Evolutionary conservation across 2,113 vertebrate species (phyloP).

Genomic region (Astur gentilis): DNA sequence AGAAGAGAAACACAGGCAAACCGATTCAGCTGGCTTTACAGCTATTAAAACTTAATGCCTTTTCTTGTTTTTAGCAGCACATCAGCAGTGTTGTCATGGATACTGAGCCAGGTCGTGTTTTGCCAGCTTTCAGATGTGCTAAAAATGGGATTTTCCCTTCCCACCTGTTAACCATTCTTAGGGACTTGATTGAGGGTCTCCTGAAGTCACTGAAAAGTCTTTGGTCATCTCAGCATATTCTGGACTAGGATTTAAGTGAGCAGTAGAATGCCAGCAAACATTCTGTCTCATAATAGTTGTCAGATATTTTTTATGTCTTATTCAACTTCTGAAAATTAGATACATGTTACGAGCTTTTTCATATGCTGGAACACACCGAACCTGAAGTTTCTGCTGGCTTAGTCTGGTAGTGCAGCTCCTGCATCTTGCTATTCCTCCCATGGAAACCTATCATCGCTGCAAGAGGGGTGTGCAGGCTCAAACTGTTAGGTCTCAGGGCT

Average conservation of each 20-base stretch:
- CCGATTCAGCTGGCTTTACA: conserved; percentile 12
- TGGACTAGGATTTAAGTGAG: not conserved
- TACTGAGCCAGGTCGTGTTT: conserved; percentile 44
- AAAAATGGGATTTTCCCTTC: conserved; percentile 27
- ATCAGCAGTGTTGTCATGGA: conserved; percentile 61
- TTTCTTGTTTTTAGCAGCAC: conserved; percentile 39
- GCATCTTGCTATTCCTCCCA: not conserved
- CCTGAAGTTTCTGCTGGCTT: not conserved
- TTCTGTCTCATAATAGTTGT: not conserved
- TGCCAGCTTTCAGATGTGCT: conserved; percentile 43
- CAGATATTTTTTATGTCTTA: not conserved
- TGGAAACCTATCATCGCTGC: not conserved
- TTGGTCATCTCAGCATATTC: not conserved
- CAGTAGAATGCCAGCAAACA: not conserved
- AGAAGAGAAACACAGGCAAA: not conserved
- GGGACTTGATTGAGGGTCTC: not conserved
- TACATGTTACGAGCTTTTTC: not conserved
- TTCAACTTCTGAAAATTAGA: not conserved
- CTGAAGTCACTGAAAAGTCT: not conserved
- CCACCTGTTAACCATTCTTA: not conserved
- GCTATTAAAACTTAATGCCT: conserved; percentile 61
- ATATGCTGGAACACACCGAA: not conserved
- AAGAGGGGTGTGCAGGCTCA: not conserved
- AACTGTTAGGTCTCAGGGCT: not conserved
- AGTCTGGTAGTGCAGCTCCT: not conserved